Base-by-base conservation (phyloP, 1,140 invertebrate species). In the Heliconius hermathena region DNA sequence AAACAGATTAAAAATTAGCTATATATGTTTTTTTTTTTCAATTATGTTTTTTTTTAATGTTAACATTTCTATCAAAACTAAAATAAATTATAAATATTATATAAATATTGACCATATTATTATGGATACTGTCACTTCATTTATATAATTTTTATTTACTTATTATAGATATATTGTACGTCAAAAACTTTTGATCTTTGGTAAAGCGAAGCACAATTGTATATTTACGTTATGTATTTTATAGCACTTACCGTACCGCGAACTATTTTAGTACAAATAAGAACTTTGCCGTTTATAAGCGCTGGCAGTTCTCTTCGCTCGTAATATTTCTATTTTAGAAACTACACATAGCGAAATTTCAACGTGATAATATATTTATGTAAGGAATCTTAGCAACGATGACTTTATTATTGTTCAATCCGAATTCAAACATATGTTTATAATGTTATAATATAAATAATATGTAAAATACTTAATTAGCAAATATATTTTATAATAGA, bases 251-350 rank as follows among this genome's bases (percentile, higher is more conserved):
- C 16, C n/a, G 38, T 60, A 38, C 33, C 57, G 22, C 66, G 74
- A 36, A 76, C 74, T 76, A 76, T 76, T 76, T 76, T 71, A 22
- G 74, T 76, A n/a, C 74, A 76, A 76, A 76, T 76, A 76, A 76
- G 60, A 60, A 76, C 74, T 38, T 76, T 26, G 22, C 36, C 74
- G 74, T n/a, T n/a, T 76, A 70, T 29, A 76, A 22, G 38, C 22
- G 74, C 60, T 76, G 60, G 74, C 74, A 76, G 57, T 26, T 33
- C 49, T 41, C 46, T 76, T 49, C 66, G 60, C 74, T 71, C 60
- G 66, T 70, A 76, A 76, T 66, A 66, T 70, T 70, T 76, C 36
- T 76, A 70, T 76, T 46, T 76, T 76, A 49, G 60, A 75, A 75
- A 60, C 52, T 38, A 6, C 13, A 8, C n/a, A 41, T n/a, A 16